These are phyloP conservation scores for Ochotona curzoniae DNA, from an alignment of 2,113 vertebrate species.

Conservation along the genomic window DNA sequence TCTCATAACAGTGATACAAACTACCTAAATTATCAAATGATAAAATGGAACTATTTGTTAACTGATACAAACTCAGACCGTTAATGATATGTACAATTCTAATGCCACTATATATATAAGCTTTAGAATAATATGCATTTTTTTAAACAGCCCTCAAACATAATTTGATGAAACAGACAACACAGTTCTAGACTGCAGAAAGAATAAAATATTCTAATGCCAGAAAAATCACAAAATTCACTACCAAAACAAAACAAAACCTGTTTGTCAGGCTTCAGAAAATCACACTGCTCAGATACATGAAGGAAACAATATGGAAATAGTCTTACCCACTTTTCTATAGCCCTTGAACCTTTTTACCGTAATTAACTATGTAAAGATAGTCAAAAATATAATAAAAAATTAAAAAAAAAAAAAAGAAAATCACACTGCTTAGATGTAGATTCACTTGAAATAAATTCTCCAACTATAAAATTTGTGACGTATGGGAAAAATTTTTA, in stretches of 20 bases:
- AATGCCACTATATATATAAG: neutral
- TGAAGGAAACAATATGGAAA: too few relatives aligned
- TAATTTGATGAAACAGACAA: conserved; percentile 34
- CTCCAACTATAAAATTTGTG: neutral
- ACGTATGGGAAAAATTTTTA: neutral
- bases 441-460: neutral
- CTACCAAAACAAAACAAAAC: neutral
- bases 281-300: neutral
- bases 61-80: neutral
- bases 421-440: neutral
- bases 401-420: too few relatives aligned
- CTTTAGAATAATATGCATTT: neutral
- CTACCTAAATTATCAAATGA: conserved; percentile 21
- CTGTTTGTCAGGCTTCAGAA: neutral
- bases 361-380: too few relatives aligned
- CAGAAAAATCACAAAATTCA: neutral
- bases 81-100: neutral
- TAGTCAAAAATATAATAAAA: too few relatives aligned
- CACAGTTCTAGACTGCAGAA: neutral
- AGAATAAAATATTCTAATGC: conserved; percentile 16
- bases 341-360: too few relatives aligned
- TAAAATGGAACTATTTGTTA: neutral
- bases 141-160: neutral
- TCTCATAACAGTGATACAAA: neutral
- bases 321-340: too few relatives aligned